phyloP scores from a whole-genome alignment of 2,888 invertebrate species.

The Lithophane socia region DNA sequence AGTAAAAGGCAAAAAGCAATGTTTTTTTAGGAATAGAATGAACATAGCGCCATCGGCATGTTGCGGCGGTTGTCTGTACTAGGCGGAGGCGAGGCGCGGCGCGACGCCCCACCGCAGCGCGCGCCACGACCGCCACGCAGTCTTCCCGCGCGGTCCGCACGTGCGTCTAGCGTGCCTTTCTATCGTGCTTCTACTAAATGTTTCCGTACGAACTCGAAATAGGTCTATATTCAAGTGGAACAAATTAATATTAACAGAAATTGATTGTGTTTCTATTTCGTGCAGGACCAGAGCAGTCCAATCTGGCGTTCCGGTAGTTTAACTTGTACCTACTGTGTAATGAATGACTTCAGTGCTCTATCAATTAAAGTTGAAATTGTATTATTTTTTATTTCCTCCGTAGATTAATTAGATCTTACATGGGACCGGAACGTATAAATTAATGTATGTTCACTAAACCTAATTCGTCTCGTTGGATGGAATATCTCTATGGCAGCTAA shows the following conservation, averaged over 20 bases:
- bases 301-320: constrained; percentile 67
- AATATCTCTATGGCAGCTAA: constrained; percentile 77
- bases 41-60: constrained; percentile 79
- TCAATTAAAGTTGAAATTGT: constrained; percentile 85
- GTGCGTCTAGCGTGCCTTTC: constrained; percentile 86
- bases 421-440: constrained; percentile 85
- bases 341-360: constrained; percentile 81
- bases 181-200: constrained; percentile 76
- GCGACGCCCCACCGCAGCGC: constrained; percentile 81
- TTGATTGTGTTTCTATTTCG: constrained; percentile 74
- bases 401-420: constrained; percentile 86
- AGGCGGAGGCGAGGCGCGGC: constrained; percentile 70
- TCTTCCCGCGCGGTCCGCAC: constrained; percentile 90
- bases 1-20: constrained; percentile 51
- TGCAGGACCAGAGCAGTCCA: constrained; percentile 68
- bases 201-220: constrained; percentile 80
- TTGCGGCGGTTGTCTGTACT: constrained; percentile 75
- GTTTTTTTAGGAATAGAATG: constrained; percentile 57
- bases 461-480: constrained; percentile 75
- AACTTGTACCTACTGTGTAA: constrained; percentile 72
- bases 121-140: constrained; percentile 88
- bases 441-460: constrained; percentile 83
- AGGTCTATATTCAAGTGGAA: constrained; percentile 76
- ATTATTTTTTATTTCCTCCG: constrained; percentile 85
- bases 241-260: constrained; percentile 73